These are phyloP conservation scores for Agrilus mali DNA, from an alignment of 2,888 invertebrate species.

Conservation along the genomic window DNA sequence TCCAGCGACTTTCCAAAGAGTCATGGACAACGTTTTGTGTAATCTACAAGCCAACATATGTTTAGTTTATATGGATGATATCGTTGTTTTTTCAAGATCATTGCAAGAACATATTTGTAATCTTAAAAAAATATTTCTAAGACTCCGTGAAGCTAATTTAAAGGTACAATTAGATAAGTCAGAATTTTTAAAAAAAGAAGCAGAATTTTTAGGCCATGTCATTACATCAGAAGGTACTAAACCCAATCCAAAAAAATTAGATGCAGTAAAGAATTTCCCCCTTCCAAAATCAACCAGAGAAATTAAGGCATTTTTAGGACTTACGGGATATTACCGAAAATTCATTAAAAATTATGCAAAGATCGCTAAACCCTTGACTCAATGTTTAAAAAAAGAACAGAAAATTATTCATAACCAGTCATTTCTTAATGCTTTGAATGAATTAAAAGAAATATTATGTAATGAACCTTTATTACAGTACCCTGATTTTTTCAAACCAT, in stretches of 20 bases:
- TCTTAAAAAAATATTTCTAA: conserved; percentile 11
- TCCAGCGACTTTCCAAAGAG: conserved; percentile 16
- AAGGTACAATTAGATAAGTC: conserved; percentile 13
- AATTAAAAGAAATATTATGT: too few relatives aligned
- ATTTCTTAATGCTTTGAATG: too few relatives aligned
- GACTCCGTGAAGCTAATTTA: conserved; percentile 10
- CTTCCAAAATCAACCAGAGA: conserved; percentile 5
- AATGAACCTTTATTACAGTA: too few relatives aligned
- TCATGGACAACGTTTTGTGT: conserved; percentile 15
- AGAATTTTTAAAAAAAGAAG: conserved; percentile 2
- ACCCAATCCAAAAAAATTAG: conserved; percentile 5
- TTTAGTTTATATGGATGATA: conserved; percentile 17
- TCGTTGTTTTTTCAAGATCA: conserved; percentile 12
- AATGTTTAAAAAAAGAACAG: not conserved
- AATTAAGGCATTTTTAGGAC: conserved; percentile 4
- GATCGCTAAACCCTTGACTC: conserved; percentile 2
- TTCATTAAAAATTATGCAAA: conserved; percentile 5
- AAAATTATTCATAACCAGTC: too few relatives aligned
- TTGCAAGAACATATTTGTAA: conserved; percentile 12
- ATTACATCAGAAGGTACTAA: conserved; percentile 12
- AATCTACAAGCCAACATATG: conserved; percentile 11
- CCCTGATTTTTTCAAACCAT: too few relatives aligned
- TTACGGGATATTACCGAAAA: conserved; percentile 4
- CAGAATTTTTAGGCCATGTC: conserved; percentile 3
- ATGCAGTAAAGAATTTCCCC: conserved; percentile 2